Conservation (phyloP, 2,113 vertebrate genomes). For the Oncorhynchus gorbuscha region DNA sequence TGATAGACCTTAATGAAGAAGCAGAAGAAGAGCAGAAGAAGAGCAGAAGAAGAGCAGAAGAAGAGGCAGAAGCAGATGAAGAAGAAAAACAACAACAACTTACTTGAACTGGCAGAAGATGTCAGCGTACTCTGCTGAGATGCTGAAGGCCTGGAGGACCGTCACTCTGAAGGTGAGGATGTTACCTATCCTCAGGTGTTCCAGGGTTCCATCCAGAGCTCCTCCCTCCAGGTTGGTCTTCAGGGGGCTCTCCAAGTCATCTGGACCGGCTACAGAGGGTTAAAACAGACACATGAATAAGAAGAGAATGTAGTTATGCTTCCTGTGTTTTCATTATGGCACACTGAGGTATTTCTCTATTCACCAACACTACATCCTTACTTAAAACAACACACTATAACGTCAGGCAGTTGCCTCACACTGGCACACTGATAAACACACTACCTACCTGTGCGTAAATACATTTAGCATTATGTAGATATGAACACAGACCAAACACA, state of each 20-base stretch:
- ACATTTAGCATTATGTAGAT: too few relatives aligned
- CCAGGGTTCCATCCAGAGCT: conserved; percentile 71
- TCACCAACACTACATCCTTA: too few relatives aligned
- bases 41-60: too few relatives aligned
- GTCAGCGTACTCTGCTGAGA: conserved; percentile 94
- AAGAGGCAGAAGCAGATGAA: background rate
- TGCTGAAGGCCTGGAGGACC: conserved; percentile 93
- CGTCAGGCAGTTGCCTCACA: too few relatives aligned
- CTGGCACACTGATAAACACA: background rate
- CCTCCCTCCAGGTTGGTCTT: conserved; percentile 76
- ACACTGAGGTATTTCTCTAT: too few relatives aligned
- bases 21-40: too few relatives aligned
- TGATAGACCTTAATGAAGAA: too few relatives aligned
- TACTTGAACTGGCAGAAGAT: conserved; percentile 99
- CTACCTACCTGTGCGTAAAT: background rate
- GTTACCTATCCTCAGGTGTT: conserved; percentile 87
- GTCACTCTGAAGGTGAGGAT: conserved; percentile 96
- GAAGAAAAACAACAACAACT: background rate
- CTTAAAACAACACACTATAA: too few relatives aligned
- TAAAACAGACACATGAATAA: background rate
- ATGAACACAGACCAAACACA: too few relatives aligned
- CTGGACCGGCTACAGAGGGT: conserved; percentile 66
- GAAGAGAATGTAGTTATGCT: background rate
- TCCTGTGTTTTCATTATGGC: background rate
- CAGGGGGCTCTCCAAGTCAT: conserved; percentile 79